Conservation (phyloP, 2,797 vertebrate species). For the Acipenser ruthenus region DNA sequence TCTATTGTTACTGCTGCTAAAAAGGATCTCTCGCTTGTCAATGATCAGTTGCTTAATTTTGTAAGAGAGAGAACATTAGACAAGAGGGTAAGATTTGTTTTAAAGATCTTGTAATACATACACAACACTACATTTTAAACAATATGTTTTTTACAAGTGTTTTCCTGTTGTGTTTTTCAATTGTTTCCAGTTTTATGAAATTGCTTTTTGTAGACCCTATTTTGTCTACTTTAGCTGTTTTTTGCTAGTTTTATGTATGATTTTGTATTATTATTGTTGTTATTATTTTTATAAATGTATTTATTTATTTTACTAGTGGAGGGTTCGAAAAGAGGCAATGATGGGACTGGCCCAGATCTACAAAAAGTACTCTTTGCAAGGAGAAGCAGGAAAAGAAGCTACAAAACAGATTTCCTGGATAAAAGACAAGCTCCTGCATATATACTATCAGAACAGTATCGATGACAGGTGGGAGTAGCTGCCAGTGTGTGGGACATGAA, state of each 20-base stretch:
- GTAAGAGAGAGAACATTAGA: slow-evolving; percentile 93
- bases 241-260: slow-evolving; percentile 22
- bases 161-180: too few species aligned
- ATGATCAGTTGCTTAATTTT: slow-evolving; percentile 90
- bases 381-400: slow-evolving; percentile 86
- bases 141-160: too few species aligned
- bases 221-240: too few species aligned
- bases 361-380: slow-evolving; percentile 90
- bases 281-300: slow-evolving; percentile 28
- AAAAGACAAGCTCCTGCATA: slow-evolving; percentile 94
- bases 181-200: too few species aligned
- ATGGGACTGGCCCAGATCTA: slow-evolving; percentile 97
- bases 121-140: too few species aligned
- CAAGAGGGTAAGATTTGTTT: slow-evolving; percentile 73
- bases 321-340: slow-evolving; percentile 96
- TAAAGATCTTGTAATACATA: not conserved
- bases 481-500: not conserved
- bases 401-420: slow-evolving; percentile 95
- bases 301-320: slow-evolving; percentile 61
- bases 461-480: slow-evolving; percentile 77
- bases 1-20: slow-evolving; percentile 97
- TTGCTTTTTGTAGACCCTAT: too few species aligned
- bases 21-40: slow-evolving; percentile 90
- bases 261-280: not conserved
- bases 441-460: slow-evolving; percentile 98